These are phyloP conservation scores for Furcifer pardalis DNA, from an alignment of 2,797 vertebrate genomes.

Conservation along the genomic window DNA sequence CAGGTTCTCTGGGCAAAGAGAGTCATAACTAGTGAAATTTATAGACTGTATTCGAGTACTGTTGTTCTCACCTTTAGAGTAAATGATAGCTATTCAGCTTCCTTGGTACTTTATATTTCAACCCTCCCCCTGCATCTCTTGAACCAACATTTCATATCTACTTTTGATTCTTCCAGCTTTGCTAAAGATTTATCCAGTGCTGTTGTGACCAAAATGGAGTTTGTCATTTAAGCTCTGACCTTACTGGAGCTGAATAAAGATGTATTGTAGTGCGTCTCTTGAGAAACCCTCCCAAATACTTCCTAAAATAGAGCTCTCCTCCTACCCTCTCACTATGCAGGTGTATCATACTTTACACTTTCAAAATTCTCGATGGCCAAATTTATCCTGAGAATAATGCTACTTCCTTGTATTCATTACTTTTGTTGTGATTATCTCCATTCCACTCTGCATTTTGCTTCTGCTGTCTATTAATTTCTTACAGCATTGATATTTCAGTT, in stretches of 20 bases:
- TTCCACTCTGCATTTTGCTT: slow-evolving; percentile 14
- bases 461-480: slow-evolving; percentile 47
- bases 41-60: neutral
- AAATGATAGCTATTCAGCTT: slow-evolving; percentile 20
- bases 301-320: slow-evolving; percentile 41
- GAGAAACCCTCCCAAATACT: slow-evolving; percentile 45
- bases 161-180: slow-evolving; percentile 27
- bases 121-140: slow-evolving; percentile 1
- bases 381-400: slow-evolving; percentile 56
- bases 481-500: slow-evolving; percentile 24
- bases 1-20: neutral
- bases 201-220: slow-evolving; percentile 35
- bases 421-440: slow-evolving; percentile 53
- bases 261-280: slow-evolving; percentile 43
- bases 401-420: slow-evolving; percentile 45
- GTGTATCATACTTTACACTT: slow-evolving; percentile 35
- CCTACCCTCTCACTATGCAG: slow-evolving; percentile 13
- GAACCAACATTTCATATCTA: neutral
- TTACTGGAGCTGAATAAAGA: slow-evolving; percentile 45
- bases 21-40: slow-evolving; percentile 20
- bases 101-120: slow-evolving; percentile 31
- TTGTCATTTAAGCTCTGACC: slow-evolving; percentile 18
- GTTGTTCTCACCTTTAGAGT: slow-evolving; percentile 17
- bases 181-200: slow-evolving; percentile 25
- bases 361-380: slow-evolving; percentile 53